Percentiles rank a stretch among this genome's conserved stretches.
These are phyloP conservation scores for Bombus pyrosoma DNA, from an alignment of 1,140 invertebrate species.

Conservation along the genomic window DNA sequence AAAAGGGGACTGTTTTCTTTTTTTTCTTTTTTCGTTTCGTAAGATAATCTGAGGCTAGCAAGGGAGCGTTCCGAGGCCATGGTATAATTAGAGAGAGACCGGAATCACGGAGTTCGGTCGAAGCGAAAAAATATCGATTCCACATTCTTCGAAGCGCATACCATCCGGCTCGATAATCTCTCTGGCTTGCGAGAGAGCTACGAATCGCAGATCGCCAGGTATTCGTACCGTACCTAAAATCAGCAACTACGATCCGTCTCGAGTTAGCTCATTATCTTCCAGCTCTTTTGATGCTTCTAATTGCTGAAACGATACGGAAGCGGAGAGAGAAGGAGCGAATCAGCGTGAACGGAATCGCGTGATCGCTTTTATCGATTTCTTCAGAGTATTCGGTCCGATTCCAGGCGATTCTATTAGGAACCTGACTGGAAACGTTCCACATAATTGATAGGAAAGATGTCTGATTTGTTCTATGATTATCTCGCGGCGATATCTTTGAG, in stretches of 20 bases:
- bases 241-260: constrained; percentile 51
- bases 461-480: constrained; percentile 13
- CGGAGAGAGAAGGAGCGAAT: background rate
- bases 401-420: constrained; percentile 4
- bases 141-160: constrained; percentile 43
- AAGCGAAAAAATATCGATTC: constrained; percentile 34
- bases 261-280: constrained; percentile 37
- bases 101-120: constrained; percentile 22
- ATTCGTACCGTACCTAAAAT: constrained; percentile 44
- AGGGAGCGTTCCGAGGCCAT: constrained; percentile 1
- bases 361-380: background rate
- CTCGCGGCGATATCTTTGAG: background rate
- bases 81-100: constrained; percentile 45
- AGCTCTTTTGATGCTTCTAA: constrained; percentile 42
- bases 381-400: background rate
- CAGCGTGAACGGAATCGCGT: background rate
- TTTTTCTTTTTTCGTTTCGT: constrained; percentile 15
- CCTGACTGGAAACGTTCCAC: background rate
- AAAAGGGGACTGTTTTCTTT: background rate
- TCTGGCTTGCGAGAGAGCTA: background rate
- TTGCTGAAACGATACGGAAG: constrained; percentile 21
- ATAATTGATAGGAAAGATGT: constrained; percentile 21
- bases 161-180: constrained; percentile 42
- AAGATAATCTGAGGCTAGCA: constrained; percentile 38
- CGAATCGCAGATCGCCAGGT: background rate